These are phyloP conservation scores for Epinephelus coioides DNA, from an alignment of 2,797 vertebrate species.

Conservation along the genomic window DNA sequence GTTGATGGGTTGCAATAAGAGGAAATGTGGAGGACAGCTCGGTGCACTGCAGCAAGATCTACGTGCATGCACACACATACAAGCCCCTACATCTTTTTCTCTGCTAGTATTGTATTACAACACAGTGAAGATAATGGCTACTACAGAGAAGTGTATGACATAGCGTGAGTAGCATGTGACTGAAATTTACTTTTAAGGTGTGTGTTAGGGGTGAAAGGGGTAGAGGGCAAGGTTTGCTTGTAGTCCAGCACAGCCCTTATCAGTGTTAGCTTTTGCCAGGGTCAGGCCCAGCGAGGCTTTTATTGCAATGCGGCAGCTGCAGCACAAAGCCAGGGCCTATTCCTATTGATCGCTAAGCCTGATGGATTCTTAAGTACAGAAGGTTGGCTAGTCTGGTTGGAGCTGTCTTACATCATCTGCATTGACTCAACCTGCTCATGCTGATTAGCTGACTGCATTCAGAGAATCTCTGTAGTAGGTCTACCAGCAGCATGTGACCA, in stretches of 20 bases:
- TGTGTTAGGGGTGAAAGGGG: conserved; percentile 16
- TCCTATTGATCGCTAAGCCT: conserved; percentile 75
- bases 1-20: conserved; percentile 45
- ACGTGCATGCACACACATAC: conserved; percentile 6
- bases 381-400: conserved; percentile 65
- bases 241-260: conserved; percentile 59
- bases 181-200: conserved; percentile 38
- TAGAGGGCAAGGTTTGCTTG: conserved; percentile 38
- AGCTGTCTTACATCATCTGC: conserved; percentile 72
- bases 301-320: conserved; percentile 79
- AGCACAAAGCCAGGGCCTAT: conserved; percentile 68
- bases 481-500: not conserved
- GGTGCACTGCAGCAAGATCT: conserved; percentile 16
- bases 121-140: not conserved
- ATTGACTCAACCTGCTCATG: conserved; percentile 59
- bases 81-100: not conserved
- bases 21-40: conserved; percentile 31
- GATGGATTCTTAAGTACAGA: conserved; percentile 81
- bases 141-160: conserved; percentile 5
- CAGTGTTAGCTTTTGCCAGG: conserved; percentile 56
- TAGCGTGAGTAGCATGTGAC: conserved; percentile 4
- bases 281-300: conserved; percentile 64
- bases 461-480: conserved; percentile 23
- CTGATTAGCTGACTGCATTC: conserved; percentile 45
- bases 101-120: conserved; percentile 1